Percentiles rank a stretch among this genome's conserved stretches.
These are phyloP conservation scores for Rhagonycha fulva DNA, from an alignment of 2,888 invertebrate genomes.

Conservation along the genomic window DNA sequence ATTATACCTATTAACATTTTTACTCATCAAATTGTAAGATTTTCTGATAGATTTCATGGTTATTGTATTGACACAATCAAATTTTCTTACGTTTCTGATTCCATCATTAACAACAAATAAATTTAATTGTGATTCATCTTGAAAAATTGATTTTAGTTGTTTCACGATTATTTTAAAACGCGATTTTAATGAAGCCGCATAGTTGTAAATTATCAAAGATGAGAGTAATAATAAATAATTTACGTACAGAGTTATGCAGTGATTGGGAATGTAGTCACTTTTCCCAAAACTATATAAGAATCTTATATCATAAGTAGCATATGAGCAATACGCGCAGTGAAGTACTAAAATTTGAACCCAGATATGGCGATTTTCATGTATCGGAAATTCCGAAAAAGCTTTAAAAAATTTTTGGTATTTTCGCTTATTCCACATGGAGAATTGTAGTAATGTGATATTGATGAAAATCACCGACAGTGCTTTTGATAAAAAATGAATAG, in stretches of 20 bases:
- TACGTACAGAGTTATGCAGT: not conserved
- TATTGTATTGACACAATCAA: not conserved
- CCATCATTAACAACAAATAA: not conserved
- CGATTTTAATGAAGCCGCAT: not conserved
- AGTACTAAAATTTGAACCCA: not conserved
- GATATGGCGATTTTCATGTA: not conserved
- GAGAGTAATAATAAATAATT: not conserved
- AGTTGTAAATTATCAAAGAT: not conserved
- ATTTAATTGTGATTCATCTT: not conserved
- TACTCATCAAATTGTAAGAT: not conserved
- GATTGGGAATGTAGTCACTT: not conserved
- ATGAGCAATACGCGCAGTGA: not conserved
- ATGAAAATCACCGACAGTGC: not conserved
- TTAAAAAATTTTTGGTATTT: not conserved
- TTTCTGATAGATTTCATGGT: not conserved
- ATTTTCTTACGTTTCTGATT: not conserved
- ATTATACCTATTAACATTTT: not conserved
- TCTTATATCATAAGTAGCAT: not conserved
- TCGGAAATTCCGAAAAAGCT: not conserved
- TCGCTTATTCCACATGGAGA: not conserved
- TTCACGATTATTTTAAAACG: not conserved
- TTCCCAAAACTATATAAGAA: not conserved
- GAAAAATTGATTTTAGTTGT: not conserved
- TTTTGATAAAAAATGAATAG: not conserved
- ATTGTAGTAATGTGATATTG: not conserved